Evolutionary conservation across 2,797 vertebrate genomes (phyloP).

Genomic region (Heliangelus exortis): DNA sequence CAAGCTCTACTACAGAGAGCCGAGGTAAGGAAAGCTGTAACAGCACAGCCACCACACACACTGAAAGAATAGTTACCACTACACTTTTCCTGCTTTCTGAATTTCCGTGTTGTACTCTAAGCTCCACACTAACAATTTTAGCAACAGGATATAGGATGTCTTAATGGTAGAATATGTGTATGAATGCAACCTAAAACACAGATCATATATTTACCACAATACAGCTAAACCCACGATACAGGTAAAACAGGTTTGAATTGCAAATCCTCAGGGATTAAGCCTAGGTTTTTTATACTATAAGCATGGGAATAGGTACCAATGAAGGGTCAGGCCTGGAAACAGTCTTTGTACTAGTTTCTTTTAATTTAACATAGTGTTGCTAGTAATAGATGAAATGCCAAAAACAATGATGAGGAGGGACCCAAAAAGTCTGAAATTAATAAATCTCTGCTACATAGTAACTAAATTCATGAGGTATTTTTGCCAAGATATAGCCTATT

Average conservation of each 20-base stretch:
- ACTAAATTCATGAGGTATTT: neutral
- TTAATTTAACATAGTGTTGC: neutral
- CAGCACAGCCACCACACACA: accelerated
- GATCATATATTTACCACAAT: neutral
- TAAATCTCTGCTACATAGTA: neutral
- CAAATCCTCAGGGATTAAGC: neutral
- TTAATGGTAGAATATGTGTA: neutral
- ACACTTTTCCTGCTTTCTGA: neutral
- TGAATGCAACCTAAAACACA: neutral
- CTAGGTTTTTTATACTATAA: neutral
- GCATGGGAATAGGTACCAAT: neutral
- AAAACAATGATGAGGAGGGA: neutral
- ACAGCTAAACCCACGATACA: too few relatives aligned
- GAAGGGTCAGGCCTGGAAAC: neutral
- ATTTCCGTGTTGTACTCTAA: neutral
- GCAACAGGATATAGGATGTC: neutral
- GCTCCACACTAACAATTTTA: neutral
- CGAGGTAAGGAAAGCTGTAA: neutral
- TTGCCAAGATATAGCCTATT: neutral
- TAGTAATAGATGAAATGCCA: neutral
- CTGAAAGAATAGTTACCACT: neutral
- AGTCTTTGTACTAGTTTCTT: neutral
- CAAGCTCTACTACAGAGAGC: neutral
- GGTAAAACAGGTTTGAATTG: neutral
- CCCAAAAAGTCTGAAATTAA: neutral